A percentile compares a stretch with the other conserved stretches of the same genome.
Evolutionary conservation across 2,888 invertebrate genomes (phyloP).

Genomic region (Xestoiulus laeticollis): DNA sequence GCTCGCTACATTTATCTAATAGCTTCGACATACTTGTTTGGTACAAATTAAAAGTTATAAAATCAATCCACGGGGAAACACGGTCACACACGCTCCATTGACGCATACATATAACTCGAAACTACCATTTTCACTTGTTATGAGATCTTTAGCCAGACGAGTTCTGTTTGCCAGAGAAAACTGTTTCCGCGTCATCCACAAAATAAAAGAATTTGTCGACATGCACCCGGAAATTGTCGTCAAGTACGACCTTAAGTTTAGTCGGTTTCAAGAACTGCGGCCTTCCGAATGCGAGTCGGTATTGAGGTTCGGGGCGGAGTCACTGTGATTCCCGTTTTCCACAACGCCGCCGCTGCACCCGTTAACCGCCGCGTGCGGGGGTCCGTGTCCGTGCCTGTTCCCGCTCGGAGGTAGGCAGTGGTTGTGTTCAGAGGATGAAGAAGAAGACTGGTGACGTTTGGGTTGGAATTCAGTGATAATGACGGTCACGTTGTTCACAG

Average conservation of each 20-base stretch:
- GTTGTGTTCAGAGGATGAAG: slow-evolving; percentile 44
- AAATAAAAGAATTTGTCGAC: not conserved
- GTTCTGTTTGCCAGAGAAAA: not conserved
- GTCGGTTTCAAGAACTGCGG: slow-evolving; percentile 53
- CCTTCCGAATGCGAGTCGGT: slow-evolving; percentile 55
- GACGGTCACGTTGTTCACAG: slow-evolving; percentile 96
- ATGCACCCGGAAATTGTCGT: slow-evolving; percentile 1
- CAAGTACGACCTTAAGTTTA: not conserved
- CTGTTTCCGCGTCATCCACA: not conserved
- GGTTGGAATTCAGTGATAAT: slow-evolving; percentile 85
- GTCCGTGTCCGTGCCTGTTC: not conserved
- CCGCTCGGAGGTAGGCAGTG: slow-evolving; percentile 27
- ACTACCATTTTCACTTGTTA: not conserved
- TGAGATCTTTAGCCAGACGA: slow-evolving; percentile 29
- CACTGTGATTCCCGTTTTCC: slow-evolving; percentile 55
- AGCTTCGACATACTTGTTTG: slow-evolving; percentile 7
- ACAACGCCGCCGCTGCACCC: slow-evolving; percentile 17
- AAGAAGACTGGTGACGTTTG: slow-evolving; percentile 51
- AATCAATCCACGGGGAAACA: not conserved
- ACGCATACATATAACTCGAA: not conserved
- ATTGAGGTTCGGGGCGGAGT: slow-evolving; percentile 51
- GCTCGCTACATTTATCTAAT: not conserved
- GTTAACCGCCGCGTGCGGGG: not conserved
- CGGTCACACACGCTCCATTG: slow-evolving; percentile 6
- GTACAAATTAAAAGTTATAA: slow-evolving; percentile 17